phyloP scores from a whole-genome alignment of 2,888 invertebrate species.

The Apamea monoglypha region DNA sequence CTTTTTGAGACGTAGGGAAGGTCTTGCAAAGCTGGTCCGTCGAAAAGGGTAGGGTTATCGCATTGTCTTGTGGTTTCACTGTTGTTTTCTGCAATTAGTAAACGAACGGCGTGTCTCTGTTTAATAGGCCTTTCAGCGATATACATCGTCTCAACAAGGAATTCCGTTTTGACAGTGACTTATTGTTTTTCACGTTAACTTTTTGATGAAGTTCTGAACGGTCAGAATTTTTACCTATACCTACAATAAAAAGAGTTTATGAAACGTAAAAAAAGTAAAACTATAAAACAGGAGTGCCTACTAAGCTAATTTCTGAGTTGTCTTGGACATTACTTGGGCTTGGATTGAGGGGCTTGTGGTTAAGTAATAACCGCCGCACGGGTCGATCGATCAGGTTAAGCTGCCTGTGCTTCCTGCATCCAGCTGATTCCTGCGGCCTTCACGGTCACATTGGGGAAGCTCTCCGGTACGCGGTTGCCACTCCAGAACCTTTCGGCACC shows the following conservation, averaged over 20 bases:
- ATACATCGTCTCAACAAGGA: slow-evolving; percentile 66
- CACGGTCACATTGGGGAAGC: too few relatives aligned
- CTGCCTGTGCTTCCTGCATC: neutral
- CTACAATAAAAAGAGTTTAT: neutral
- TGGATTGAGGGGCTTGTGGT: too few relatives aligned
- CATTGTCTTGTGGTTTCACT: slow-evolving; percentile 85
- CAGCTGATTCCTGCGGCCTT: neutral
- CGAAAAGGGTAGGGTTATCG: slow-evolving; percentile 79
- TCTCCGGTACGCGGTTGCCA: too few relatives aligned
- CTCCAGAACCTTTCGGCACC: too few relatives aligned
- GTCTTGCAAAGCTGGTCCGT: slow-evolving; percentile 71
- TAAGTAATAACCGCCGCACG: too few relatives aligned
- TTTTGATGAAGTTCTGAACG: neutral
- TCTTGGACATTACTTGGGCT: neutral
- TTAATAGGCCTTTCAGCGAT: slow-evolving; percentile 87
- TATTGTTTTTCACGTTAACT: slow-evolving; percentile 50
- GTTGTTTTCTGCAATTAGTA: slow-evolving; percentile 89
- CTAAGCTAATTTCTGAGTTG: neutral
- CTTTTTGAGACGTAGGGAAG: slow-evolving; percentile 60
- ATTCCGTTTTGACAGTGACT: slow-evolving; percentile 70
- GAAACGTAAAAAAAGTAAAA: neutral
- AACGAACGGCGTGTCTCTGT: slow-evolving; percentile 85
- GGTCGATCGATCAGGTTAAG: too few relatives aligned
- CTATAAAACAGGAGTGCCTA: neutral
- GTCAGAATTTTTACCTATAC: neutral